Base-by-base conservation (phyloP, 2,888 invertebrate genomes). In the Melangyna quadrimaculata region DNA sequence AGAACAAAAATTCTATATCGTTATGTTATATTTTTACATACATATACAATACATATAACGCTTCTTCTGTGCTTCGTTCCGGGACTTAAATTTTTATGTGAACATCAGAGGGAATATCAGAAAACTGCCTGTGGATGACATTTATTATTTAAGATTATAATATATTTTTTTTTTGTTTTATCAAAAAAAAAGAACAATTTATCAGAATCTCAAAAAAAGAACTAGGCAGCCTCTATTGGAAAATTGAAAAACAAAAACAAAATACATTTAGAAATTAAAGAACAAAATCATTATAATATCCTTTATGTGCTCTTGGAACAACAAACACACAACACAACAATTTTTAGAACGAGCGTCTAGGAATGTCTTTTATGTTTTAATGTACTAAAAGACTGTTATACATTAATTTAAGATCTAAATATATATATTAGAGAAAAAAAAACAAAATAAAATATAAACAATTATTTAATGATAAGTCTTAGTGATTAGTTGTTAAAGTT, bases 301-400 rank as follows among this genome's bases (percentile, higher is more conserved):
- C 63, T 65, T 65, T 70, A 71, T 71, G 63, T 77, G 71, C 77
- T 77, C 80, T 70, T 48, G 63, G 37, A 57, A 24, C 65, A 40
- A 24, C 35, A 29, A n/a, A 63, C 43, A 35, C 59, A 24, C 14
- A 51, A 51, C 35, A 51, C 37, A 74, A 45, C 51, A 51, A 51
- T 51, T 45, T 27, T 51, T 51, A 51, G 22, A 67, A 65, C 17
- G 32, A 67, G 63, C 65, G 71, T 79, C 65, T 88, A 75, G 63
- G 77, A 88, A 87, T 88, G 88, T 82, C 82, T 88, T 83, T 88
- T 88, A 88, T 82, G 87, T 88, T 88, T 89, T 90, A 77, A 90
- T 90, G 89, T 91, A 91, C 91, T 90, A 88, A 89, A 91, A 91
- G 91, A 91, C 91, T 91, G 91, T 91, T 91, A 90, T 89, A 90